Base-by-base conservation (phyloP, 2,113 vertebrate species). In the Oriolus oriolus region DNA sequence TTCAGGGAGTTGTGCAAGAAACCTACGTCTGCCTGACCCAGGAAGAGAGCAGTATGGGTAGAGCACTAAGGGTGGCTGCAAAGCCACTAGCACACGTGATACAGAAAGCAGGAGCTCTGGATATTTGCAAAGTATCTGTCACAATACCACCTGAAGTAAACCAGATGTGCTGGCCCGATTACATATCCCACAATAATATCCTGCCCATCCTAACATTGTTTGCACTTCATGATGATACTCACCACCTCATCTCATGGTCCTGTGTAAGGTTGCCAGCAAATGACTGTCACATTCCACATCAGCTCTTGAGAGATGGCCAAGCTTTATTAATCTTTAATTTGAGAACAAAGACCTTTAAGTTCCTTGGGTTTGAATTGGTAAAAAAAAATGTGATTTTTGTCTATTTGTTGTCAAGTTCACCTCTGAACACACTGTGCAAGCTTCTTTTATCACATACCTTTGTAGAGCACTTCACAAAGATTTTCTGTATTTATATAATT, bases 401-500 rank as follows among this genome's bases (percentile, higher is more conserved):
- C 28, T 90, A 6, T 90, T 84, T 70, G 52, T 60, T 77, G 23
- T 59, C 23, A 77, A 7, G 31, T 45, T 89, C 52, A 64, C 47
- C 52, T 86, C 84, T 82, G 73, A 95, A 93, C 44, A 90, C 24
- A 68, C 27, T 16, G 16, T 66, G 66, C 13, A 44, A 28, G 9
- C 59, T 87, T 95, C 69, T 94, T 89, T 89, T 45, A 64, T n/a
- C 47, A 44, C 6, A 8, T 57, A 41, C 19, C 47, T 78, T 87
- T 92, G 39, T 31, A 84, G 79, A 83, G 18, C 21, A 91, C 31
- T 87, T 84, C 70, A 77, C n/a, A 73, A 87, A 71, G 22, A 24
- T 76, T 84, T 84, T 81, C 44, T 71, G 22, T 75, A 60, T 87
- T 95, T 88, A 70, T 83, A 33, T 61, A 71, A 47, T 84, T 89